Evolutionary conservation across 2,797 vertebrate species (phyloP).

Genomic region (Presbytis comata): DNA sequence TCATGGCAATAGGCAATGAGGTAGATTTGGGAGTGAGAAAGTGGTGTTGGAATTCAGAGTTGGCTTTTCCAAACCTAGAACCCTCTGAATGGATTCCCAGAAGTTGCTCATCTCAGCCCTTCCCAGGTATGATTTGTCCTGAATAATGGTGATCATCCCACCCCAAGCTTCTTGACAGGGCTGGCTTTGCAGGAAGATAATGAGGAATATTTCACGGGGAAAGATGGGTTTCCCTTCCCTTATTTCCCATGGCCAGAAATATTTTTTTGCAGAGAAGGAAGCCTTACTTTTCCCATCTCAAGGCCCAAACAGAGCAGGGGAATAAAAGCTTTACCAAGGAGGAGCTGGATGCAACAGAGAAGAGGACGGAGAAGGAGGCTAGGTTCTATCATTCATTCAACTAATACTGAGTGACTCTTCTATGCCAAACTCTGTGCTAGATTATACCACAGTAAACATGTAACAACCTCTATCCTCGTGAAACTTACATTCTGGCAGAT

Average conservation of each 20-base stretch:
- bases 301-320: background rate
- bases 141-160: background rate
- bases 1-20: background rate
- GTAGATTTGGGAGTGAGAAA: background rate
- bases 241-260: background rate
- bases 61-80: background rate
- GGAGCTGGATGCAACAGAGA: background rate
- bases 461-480: background rate
- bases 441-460: background rate
- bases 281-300: background rate
- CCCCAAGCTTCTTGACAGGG: background rate
- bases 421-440: background rate
- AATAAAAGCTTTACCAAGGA: background rate
- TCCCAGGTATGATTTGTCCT: background rate
- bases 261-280: constrained; percentile 5
- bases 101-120: background rate
- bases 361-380: background rate
- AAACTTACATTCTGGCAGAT: background rate
- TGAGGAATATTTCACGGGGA: background rate
- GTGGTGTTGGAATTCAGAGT: background rate
- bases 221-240: background rate
- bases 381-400: background rate
- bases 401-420: background rate
- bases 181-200: background rate
- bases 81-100: background rate